Evolutionary conservation across 2,113 vertebrate genomes (phyloP), one percentile per base, ranked within the genome.

Genomic region (Crotalus horridus): DNA sequence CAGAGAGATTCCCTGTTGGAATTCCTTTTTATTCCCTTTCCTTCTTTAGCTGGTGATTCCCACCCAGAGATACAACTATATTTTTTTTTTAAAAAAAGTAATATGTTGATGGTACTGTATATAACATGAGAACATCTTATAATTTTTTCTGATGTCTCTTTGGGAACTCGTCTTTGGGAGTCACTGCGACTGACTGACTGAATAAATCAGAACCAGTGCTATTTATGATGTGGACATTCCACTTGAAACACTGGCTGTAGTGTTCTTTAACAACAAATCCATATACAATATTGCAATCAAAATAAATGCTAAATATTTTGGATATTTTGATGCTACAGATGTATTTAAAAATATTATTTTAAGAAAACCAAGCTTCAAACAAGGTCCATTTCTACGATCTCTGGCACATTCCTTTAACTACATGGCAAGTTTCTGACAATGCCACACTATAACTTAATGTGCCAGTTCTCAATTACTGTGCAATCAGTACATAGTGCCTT

Each of bases 361-460:
- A 9, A 56, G 81, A 43, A 55, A n/a, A 9, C 46, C 59, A n/a
- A 46, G n/a, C 69, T 89, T 89, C 33, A 74, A 74, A 64, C 23
- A 43, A 12, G 51, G 7, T 43, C 33, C 53, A 56, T 53, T 92
- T 92, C 74, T 92, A 81, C 11, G 55, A n/a, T 53, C 51, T 92
- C 87, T 46, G 88, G 59, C 87, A 92, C 87, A 56, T 89, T 88
- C 54, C 86, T 94, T 91, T 88, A 93, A 91, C 96, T 56, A 55
- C 59, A 92, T 88, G 87, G 93, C 51, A 85, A 92, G 94, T 93
- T 92, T 88, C 85, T 93, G 90, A 94, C 39, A 56, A 94, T 95
- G 93, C 94, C 94, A 95, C 54, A 92, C 87, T 93, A 94, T 90
- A 93, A 96, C 89, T 91, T 93, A 95, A 94, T 85, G 95, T 87